Conservation (phyloP, 2,113 vertebrate genomes). For the Agapornis roseicollis region DNA sequence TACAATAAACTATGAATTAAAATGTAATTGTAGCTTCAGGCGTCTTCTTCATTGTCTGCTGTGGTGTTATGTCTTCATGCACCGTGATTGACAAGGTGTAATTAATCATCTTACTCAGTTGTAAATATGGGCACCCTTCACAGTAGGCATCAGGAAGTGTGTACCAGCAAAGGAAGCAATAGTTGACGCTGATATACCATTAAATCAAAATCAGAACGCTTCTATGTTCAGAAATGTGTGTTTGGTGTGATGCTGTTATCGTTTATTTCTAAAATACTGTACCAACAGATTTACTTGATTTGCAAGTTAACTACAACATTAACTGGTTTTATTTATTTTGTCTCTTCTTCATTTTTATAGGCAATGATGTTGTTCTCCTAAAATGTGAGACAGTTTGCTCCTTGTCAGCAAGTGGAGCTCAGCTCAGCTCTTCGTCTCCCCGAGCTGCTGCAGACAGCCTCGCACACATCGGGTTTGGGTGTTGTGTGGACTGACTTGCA, state of each 20-base stretch:
- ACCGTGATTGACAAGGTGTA: slow-evolving; percentile 86
- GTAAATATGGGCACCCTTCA: slow-evolving; percentile 84
- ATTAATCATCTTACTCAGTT: slow-evolving; percentile 87
- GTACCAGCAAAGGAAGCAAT: slow-evolving; percentile 81
- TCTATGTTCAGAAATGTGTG: slow-evolving; percentile 76
- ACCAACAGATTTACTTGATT: slow-evolving; percentile 85
- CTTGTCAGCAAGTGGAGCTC: slow-evolving; percentile 79
- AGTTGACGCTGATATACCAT: slow-evolving; percentile 80
- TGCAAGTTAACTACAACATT: slow-evolving; percentile 85
- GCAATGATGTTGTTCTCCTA: slow-evolving; percentile 79
- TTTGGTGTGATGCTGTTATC: slow-evolving; percentile 81
- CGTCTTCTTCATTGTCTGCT: slow-evolving; percentile 82
- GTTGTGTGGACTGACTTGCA: slow-evolving; percentile 29
- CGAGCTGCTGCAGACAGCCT: slow-evolving; percentile 55
- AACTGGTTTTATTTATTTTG: slow-evolving; percentile 82
- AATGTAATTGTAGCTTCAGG: slow-evolving; percentile 83
- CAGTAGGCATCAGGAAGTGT: slow-evolving; percentile 82
- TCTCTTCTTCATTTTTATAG: slow-evolving; percentile 80
- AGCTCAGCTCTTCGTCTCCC: slow-evolving; percentile 75
- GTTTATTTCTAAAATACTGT: slow-evolving; percentile 83
- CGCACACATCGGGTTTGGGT: slow-evolving; percentile 20
- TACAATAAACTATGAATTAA: slow-evolving; percentile 83
- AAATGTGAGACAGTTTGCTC: slow-evolving; percentile 83
- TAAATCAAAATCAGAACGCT: slow-evolving; percentile 78
- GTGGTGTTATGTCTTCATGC: slow-evolving; percentile 85